Evolutionary conservation across 2,888 invertebrate species (phyloP).

Genomic region (Rambutsinella grinnellia): DNA sequence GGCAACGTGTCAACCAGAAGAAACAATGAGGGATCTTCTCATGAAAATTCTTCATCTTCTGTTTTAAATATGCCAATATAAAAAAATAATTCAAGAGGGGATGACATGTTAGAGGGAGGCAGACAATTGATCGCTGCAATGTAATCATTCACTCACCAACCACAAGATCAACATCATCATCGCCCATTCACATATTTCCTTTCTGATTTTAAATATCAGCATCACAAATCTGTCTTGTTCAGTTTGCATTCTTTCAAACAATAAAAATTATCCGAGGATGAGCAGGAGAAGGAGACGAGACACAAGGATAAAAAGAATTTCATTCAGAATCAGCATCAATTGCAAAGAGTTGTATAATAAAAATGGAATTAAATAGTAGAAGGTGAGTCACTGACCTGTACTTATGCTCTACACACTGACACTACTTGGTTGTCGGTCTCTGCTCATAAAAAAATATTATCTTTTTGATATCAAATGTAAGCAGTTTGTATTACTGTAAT

Average conservation of each 20-base stretch:
- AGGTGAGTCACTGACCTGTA: slow-evolving; percentile 37
- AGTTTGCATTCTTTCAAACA: not conserved
- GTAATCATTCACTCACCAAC: slow-evolving; percentile 44
- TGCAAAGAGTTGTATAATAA: not conserved
- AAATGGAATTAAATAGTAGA: not conserved
- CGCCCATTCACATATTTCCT: too few relatives aligned
- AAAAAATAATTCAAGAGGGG: not conserved
- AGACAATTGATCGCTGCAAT: slow-evolving; percentile 32
- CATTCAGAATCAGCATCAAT: slow-evolving; percentile 1
- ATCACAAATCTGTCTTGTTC: slow-evolving; percentile 19
- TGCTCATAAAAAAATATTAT: too few relatives aligned
- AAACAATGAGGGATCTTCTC: slow-evolving; percentile 1
- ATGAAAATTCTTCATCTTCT: not conserved
- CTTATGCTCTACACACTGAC: not conserved
- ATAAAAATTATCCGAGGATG: slow-evolving; percentile 11
- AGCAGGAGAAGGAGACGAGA: slow-evolving; percentile 1
- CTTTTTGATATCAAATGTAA: too few relatives aligned
- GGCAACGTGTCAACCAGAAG: slow-evolving; percentile 21
- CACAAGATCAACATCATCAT: not conserved
- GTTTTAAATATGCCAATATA: slow-evolving; percentile 7
- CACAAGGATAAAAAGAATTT: slow-evolving; percentile 2
- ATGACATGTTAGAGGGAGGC: too few relatives aligned
- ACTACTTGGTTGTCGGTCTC: not conserved
- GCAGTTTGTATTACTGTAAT: not conserved
- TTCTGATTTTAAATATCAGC: too few relatives aligned